Percentiles rank a stretch among this genome's conserved stretches.
Evolutionary conservation across 2,888 invertebrate genomes (phyloP).

Genomic region (Dolomedes plantarius): DNA sequence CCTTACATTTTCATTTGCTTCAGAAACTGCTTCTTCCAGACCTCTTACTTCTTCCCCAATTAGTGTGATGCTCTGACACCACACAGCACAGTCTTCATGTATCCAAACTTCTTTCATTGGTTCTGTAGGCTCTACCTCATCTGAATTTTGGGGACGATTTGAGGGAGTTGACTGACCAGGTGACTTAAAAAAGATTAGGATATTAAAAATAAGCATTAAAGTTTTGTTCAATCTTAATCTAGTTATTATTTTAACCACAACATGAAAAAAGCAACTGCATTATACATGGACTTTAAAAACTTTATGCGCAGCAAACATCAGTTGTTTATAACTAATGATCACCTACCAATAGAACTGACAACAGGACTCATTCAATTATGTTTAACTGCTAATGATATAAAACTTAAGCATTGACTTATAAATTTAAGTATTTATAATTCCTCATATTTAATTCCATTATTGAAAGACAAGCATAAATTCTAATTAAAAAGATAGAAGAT

Average conservation of each 20-base stretch:
- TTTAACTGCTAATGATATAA: no score
- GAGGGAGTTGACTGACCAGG: constrained; percentile 29
- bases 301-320: background rate
- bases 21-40: constrained; percentile 73
- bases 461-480: no score
- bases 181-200: constrained; percentile 8
- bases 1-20: constrained; percentile 72
- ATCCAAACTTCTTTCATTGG: constrained; percentile 86
- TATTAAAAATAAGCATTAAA: background rate
- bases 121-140: constrained; percentile 17
- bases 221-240: background rate
- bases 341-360: no score
- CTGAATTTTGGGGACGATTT: constrained; percentile 10
- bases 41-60: constrained; percentile 77
- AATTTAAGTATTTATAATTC: no score
- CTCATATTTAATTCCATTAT: no score
- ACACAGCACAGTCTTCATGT: constrained; percentile 92
- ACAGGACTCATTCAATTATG: no score
- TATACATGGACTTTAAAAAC: background rate
- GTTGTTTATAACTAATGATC: no score
- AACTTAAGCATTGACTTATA: no score
- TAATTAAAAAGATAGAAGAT: no score
- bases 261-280: background rate
- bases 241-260: background rate
- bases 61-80: constrained; percentile 90